Conservation (phyloP, 2,797 vertebrate species). For the Meriones psammophilus region DNA sequence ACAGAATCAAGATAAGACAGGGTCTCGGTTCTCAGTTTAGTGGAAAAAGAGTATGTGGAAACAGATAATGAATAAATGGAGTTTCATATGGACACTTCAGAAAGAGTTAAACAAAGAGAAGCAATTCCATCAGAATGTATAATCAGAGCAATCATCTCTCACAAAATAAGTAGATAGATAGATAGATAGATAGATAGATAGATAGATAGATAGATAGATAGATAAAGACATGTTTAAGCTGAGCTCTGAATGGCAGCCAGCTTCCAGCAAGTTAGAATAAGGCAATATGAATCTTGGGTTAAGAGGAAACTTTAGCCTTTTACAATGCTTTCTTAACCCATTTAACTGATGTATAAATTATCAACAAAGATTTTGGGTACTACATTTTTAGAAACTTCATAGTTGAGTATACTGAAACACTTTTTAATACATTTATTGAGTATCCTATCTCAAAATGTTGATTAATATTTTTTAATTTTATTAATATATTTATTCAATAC, state of each 20-base stretch:
- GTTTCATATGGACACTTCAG: neutral
- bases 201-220: no score
- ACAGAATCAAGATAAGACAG: neutral
- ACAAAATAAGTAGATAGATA: neutral
- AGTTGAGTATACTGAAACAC: neutral
- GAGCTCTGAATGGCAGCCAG: neutral
- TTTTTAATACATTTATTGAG: neutral
- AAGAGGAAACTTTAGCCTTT: neutral
- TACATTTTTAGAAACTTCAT: neutral
- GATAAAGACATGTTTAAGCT: neutral
- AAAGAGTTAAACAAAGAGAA: neutral
- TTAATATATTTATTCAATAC: no score
- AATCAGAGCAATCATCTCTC: neutral
- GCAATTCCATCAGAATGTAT: neutral
- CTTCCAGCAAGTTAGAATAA: neutral
- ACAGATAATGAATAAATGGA: slow-evolving; percentile 33
- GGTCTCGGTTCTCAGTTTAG: neutral
- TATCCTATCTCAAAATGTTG: neutral
- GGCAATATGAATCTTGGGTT: neutral
- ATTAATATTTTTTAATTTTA: neutral
- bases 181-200: no score
- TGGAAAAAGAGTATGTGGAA: neutral
- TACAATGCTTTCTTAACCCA: slow-evolving; percentile 22
- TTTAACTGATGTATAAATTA: slow-evolving; percentile 41
- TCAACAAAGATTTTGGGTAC: neutral